Evolutionary conservation across 2,888 invertebrate species (phyloP).

Genomic region (Cordilura impudica): DNA sequence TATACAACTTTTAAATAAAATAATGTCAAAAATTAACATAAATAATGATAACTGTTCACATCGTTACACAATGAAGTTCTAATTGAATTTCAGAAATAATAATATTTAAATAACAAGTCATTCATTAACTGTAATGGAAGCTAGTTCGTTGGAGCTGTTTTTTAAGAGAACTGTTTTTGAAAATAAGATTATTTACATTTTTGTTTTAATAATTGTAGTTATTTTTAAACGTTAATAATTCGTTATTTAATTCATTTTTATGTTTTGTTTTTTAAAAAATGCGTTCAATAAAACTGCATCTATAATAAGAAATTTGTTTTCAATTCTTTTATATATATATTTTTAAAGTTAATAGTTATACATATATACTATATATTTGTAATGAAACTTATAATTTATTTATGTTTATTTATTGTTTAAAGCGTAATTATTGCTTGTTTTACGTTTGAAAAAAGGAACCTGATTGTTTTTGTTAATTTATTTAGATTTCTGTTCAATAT

Average conservation of each 20-base stretch:
- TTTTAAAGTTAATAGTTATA: neutral
- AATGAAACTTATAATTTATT: conserved; percentile 25
- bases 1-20: too few species aligned
- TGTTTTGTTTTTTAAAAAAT: conserved; percentile 30
- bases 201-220: neutral
- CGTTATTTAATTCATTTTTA: neutral
- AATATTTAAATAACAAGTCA: too few species aligned
- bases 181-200: neutral
- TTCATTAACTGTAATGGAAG: too few species aligned
- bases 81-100: too few species aligned
- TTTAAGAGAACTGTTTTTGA: too few species aligned
- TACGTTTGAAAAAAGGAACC: conserved; percentile 69
- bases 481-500: conserved; percentile 8
- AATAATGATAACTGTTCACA: too few species aligned
- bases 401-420: conserved; percentile 44
- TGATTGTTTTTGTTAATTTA: conserved; percentile 53
- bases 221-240: neutral
- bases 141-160: too few species aligned
- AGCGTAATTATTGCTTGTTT: conserved; percentile 70
- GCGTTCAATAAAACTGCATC: conserved; percentile 62
- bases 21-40: too few species aligned
- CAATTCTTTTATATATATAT: neutral
- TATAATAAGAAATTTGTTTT: conserved; percentile 28
- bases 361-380: neutral
- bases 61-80: too few species aligned